Conservation (phyloP, 2,797 vertebrate species). For the Hephaestus fuliginosus region DNA sequence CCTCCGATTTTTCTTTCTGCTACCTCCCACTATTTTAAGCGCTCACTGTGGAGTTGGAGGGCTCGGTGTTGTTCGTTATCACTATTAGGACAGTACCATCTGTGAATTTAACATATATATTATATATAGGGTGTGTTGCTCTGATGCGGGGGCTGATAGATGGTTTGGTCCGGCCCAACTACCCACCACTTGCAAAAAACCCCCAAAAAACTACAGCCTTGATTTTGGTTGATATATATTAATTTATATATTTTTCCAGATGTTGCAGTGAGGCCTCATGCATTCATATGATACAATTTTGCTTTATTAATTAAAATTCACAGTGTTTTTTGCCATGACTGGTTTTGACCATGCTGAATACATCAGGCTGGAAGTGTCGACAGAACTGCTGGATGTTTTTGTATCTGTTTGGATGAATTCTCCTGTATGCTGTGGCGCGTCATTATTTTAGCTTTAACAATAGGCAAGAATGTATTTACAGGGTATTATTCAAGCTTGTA, state of each 20-base stretch:
- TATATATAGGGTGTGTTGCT: not conserved
- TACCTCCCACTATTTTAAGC: slow-evolving; percentile 23
- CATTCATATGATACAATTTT: not conserved
- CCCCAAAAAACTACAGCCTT: not conserved
- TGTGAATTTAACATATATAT: slow-evolving; percentile 2
- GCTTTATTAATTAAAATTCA: slow-evolving; percentile 1
- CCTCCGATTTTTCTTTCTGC: slow-evolving; percentile 23
- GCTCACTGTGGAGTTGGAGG: not conserved
- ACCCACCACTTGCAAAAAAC: not conserved
- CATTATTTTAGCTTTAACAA: not conserved
- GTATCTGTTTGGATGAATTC: not conserved
- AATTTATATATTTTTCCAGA: not conserved
- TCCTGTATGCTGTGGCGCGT: not conserved
- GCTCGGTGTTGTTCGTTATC: slow-evolving; percentile 9
- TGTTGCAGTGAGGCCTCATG: not conserved
- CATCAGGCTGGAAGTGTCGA: not conserved
- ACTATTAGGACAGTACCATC: not conserved
- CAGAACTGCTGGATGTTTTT: not conserved
- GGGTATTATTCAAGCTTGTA: slow-evolving; percentile 33
- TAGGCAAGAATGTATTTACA: not conserved
- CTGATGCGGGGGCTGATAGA: not conserved
- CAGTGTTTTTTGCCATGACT: not conserved
- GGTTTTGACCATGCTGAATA: not conserved
- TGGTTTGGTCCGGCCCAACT: not conserved
- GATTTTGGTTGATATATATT: slow-evolving; percentile 3